Evolutionary conservation across 2,888 invertebrate species (phyloP).

Genomic region (Drosophila nr. medialis): DNA sequence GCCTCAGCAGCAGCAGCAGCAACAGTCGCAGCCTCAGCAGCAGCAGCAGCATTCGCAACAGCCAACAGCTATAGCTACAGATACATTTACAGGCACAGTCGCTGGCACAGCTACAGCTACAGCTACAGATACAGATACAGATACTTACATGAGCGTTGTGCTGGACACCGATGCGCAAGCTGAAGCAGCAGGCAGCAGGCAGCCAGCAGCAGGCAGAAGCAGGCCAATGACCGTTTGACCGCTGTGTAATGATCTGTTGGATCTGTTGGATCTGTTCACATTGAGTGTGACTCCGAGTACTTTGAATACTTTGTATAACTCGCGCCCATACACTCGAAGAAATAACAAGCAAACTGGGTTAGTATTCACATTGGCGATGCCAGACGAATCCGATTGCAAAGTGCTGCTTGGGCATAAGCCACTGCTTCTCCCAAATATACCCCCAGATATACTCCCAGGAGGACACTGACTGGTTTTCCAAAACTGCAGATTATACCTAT

Average conservation of each 20-base stretch:
- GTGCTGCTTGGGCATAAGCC: neutral
- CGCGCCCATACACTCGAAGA: slow-evolving; percentile 14
- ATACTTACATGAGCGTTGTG: slow-evolving; percentile 43
- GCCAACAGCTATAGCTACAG: slow-evolving; percentile 25
- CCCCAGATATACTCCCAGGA: neutral
- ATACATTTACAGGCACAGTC: slow-evolving; percentile 34
- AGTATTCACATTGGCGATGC: neutral
- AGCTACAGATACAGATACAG: slow-evolving; percentile 39
- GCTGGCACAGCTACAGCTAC: slow-evolving; percentile 11
- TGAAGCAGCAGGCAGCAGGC: slow-evolving; percentile 15
- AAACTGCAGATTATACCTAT: neutral
- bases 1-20: slow-evolving; percentile 50
- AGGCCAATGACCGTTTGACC: slow-evolving; percentile 81
- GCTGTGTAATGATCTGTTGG: slow-evolving; percentile 72
- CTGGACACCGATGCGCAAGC: slow-evolving; percentile 54
- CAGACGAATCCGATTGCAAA: neutral
- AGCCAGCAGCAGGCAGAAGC: slow-evolving; percentile 44
- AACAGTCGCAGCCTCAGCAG: slow-evolving; percentile 18
- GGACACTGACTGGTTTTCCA: neutral
- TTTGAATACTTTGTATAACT: slow-evolving; percentile 39
- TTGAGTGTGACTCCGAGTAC: slow-evolving; percentile 18
- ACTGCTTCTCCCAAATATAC: too few species aligned
- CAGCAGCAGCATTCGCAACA: slow-evolving; percentile 14
- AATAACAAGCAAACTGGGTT: neutral
- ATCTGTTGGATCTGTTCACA: slow-evolving; percentile 26